phyloP scores from a whole-genome alignment of 2,888 invertebrate species.

The Neria commutata region DNA sequence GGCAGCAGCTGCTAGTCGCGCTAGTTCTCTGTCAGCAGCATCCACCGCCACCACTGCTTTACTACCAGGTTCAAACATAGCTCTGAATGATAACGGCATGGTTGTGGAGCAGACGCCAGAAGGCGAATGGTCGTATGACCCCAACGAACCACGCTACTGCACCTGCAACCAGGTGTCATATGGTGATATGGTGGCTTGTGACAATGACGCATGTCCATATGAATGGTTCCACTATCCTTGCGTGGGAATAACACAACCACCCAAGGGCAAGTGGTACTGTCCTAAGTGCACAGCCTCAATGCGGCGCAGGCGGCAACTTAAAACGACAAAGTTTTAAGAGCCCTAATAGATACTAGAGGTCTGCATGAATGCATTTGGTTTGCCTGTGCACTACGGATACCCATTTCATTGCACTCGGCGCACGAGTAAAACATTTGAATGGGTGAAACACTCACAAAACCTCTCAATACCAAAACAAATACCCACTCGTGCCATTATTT shows the following conservation, averaged over 20 bases:
- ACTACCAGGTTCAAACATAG: slow-evolving; percentile 41
- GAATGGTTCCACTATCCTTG: slow-evolving; percentile 99
- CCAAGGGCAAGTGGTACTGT: slow-evolving; percentile 99
- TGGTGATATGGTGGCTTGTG: slow-evolving; percentile 99
- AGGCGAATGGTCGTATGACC: slow-evolving; percentile 91
- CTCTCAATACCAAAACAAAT: too few relatives aligned
- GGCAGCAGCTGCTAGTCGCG: slow-evolving; percentile 29
- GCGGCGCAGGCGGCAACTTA: too few relatives aligned
- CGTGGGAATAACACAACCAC: slow-evolving; percentile 93
- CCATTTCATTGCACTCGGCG: too few relatives aligned
- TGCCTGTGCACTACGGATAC: too few relatives aligned
- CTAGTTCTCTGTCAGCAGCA: slow-evolving; percentile 30
- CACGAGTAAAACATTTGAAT: too few relatives aligned
- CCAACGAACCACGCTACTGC: slow-evolving; percentile 95
- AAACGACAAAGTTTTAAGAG: too few relatives aligned
- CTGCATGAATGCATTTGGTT: too few relatives aligned
- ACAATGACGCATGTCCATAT: slow-evolving; percentile 95
- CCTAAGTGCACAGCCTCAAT: slow-evolving; percentile 90
- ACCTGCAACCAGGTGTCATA: slow-evolving; percentile 97
- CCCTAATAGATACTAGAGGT: too few relatives aligned
- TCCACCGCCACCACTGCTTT: slow-evolving; percentile 42
- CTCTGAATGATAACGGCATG: slow-evolving; percentile 52
- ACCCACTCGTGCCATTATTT: too few relatives aligned
- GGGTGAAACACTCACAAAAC: too few relatives aligned
- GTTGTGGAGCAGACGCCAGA: slow-evolving; percentile 64